Evolutionary conservation across 2,888 invertebrate species (phyloP).

Genomic region (Coleophora flavipennella): DNA sequence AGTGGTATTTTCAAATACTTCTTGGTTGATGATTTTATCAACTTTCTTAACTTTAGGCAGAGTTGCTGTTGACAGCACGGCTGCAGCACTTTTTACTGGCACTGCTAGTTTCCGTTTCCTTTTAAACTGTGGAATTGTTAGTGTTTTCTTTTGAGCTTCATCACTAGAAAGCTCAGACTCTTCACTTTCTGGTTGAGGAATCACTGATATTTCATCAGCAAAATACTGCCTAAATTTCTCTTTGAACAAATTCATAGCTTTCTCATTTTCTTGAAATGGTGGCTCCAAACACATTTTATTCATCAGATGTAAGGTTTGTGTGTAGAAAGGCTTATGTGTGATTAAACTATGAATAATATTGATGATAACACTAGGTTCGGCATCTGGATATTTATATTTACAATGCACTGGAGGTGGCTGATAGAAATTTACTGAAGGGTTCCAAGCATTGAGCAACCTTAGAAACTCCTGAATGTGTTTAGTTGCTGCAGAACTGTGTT

Average conservation of each 20-base stretch:
- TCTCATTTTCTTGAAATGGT: constrained; percentile 78
- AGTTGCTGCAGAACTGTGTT: constrained; percentile 49
- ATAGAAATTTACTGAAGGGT: constrained; percentile 74
- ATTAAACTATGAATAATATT: constrained; percentile 85
- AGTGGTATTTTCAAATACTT: constrained; percentile 50
- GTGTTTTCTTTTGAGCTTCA: constrained; percentile 34
- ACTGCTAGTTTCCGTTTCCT: constrained; percentile 50
- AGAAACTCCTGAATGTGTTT: constrained; percentile 69
- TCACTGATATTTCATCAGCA: constrained; percentile 27
- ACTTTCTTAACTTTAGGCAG: constrained; percentile 39
- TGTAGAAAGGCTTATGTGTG: constrained; percentile 86
- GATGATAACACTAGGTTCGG: constrained; percentile 79
- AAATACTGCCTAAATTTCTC: constrained; percentile 44
- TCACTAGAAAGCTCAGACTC: constrained; percentile 60
- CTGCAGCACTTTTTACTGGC: constrained; percentile 39
- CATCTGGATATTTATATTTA: constrained; percentile 86
- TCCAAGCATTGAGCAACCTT: constrained; percentile 54
- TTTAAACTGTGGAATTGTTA: constrained; percentile 32
- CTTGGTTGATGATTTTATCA: constrained; percentile 27
- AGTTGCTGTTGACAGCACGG: constrained; percentile 29
- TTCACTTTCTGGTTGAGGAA: constrained; percentile 39
- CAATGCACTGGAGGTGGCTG: constrained; percentile 84
- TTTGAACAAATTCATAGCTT: constrained; percentile 42
- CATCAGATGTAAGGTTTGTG: constrained; percentile 91
- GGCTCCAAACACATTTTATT: constrained; percentile 93